Percentiles rank a stretch among this genome's conserved stretches.
Conservation (phyloP, 1,140 invertebrate genomes). For the Orius insidiosus region DNA sequence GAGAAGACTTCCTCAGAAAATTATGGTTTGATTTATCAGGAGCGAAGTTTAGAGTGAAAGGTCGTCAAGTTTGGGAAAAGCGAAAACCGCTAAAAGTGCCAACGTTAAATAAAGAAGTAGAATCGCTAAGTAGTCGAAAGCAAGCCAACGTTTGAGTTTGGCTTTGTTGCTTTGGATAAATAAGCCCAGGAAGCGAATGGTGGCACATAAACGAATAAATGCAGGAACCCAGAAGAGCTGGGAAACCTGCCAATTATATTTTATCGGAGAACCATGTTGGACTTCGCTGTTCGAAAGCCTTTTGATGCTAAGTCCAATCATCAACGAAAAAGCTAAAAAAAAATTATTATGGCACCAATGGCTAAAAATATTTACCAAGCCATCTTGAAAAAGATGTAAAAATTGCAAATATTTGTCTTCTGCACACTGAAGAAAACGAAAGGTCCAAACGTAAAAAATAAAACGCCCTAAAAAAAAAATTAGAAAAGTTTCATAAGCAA, state of each 20-base stretch:
- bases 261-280: conserved; percentile 46
- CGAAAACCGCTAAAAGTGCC: conserved; percentile 75
- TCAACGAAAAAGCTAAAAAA: conserved; percentile 60
- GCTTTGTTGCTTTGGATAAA: conserved; percentile 73
- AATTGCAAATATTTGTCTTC: conserved; percentile 93
- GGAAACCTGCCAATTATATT: conserved; percentile 48
- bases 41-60: conserved; percentile 91
- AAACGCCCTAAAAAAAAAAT: conserved; percentile 36
- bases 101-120: conserved; percentile 34
- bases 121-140: conserved; percentile 30
- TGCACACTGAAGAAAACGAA: conserved; percentile 89
- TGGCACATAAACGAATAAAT: conserved; percentile 99
- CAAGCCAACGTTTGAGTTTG: conserved; percentile 46
- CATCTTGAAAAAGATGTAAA: conserved; percentile 71
- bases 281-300: conserved; percentile 37
- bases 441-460: conserved; percentile 63
- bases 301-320: conserved; percentile 68
- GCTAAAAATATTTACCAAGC: conserved; percentile 41
- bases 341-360: conserved; percentile 4
- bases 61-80: conserved; percentile 62
- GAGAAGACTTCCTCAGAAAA: conserved; percentile 36
- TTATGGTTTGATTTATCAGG: conserved; percentile 38
- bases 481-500: conserved; percentile 6
- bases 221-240: conserved; percentile 91
- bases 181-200: conserved; percentile 83